Base-by-base conservation (phyloP, 2,797 vertebrate genomes). In the Picus viridis region DNA sequence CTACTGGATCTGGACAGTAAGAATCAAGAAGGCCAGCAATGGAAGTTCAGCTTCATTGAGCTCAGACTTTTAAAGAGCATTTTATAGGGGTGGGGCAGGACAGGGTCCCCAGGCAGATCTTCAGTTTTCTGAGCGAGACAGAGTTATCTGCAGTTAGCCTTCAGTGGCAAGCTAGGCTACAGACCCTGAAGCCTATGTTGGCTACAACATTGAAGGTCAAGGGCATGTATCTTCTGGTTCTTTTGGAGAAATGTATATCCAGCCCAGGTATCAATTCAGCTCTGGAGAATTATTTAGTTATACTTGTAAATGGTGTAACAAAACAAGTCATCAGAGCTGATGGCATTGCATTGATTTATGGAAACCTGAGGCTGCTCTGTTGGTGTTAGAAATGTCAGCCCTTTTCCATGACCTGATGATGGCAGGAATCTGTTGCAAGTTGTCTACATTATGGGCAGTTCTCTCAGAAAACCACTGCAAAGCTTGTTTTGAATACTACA, bases 311-410 rank as follows among this genome's bases (percentile, higher is more conserved):
- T 88, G 71, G 34, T 32, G 84, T 93, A 78, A 71, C n/a, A 75
- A 89, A 89, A 81, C 89, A 81, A 30, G 56, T 77, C 64, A 86
- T 81, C 36, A 59, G 45, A 88, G 77, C 57, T 93, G 70, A 88
- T 54, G 93, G 67, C 12, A 30, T 26, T 57, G 29, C 17, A 32
- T 22, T 90, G 81, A 94, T 34, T 91, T 85, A 88, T 53, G 56
- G 59, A 89, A 94, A 95, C 88, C 29, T 53, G 76, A 61, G 36
- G 20, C 24, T 85, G 26, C 58, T 22, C 83, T 64, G 26, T 23
- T 65, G 19, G 20, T 73, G 16, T 86, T 93, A 86, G 86, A 89
- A 94, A 69, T 47, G 15, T 71, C 83, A 92, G 75, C 69, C 26
- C n/a, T 92, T 68, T 88, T 88, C 36, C 61, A 75, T 58, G 20